These are phyloP conservation scores for Glyphotaelius pellucidus DNA, from an alignment of 2,888 invertebrate genomes.

Conservation along the genomic window DNA sequence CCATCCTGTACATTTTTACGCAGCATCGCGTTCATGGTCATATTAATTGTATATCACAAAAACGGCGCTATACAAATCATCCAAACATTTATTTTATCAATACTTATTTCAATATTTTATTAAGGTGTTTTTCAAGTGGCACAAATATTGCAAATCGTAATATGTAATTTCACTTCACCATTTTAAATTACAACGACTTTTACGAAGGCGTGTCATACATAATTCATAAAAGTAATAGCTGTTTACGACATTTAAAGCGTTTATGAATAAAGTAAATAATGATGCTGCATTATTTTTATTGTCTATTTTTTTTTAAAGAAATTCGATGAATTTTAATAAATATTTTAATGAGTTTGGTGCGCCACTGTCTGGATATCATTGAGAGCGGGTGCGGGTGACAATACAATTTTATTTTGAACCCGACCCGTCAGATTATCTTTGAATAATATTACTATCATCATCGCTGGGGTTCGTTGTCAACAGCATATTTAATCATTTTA, in stretches of 20 bases:
- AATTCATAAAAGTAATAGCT: neutral
- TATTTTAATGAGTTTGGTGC: neutral
- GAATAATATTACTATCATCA: neutral
- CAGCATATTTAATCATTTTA: neutral
- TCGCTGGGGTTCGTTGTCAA: conserved; percentile 14
- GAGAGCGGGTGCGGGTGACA: neutral
- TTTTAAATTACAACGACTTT: no score
- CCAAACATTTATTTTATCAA: no score
- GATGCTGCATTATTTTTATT: neutral
- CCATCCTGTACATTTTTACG: no score
- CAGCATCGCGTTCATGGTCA: no score
- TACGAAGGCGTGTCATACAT: neutral
- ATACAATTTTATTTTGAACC: conserved; percentile 12
- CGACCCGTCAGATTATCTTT: conserved; percentile 35
- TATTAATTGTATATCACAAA: no score
- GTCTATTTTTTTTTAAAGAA: neutral
- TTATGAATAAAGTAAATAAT: neutral
- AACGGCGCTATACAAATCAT: no score
- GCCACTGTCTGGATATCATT: neutral
- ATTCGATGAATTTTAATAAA: neutral
- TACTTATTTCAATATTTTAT: no score
- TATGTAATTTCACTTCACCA: no score
- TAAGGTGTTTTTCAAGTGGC: no score
- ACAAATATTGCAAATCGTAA: no score
- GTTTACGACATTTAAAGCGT: neutral